Conservation (phyloP, 2,797 vertebrate species). For the Pangasius macronema region DNA sequence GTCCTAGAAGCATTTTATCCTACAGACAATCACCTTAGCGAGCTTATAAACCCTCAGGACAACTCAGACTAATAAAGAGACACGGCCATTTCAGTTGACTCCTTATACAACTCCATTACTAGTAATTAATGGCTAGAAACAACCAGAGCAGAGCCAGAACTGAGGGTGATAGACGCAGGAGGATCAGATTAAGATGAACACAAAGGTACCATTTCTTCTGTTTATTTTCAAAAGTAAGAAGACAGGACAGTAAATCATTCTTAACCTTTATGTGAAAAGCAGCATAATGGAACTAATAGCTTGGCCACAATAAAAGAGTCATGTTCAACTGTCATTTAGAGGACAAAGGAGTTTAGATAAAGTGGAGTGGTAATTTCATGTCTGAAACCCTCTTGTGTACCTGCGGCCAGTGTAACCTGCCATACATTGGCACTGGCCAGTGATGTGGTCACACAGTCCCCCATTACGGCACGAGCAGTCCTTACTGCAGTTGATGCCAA, state of each 20-base stretch:
- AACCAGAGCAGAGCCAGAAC: conserved; percentile 61
- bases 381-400: conserved; percentile 66
- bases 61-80: conserved; percentile 71
- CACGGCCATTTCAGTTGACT: conserved; percentile 73
- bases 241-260: background rate
- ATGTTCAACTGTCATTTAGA: background rate
- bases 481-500: conserved; percentile 94
- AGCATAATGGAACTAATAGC: conserved; percentile 14
- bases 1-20: conserved; percentile 75
- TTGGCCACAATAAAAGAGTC: background rate
- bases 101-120: conserved; percentile 78
- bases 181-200: conserved; percentile 61
- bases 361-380: conserved; percentile 5
- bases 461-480: conserved; percentile 95
- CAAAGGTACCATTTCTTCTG: conserved; percentile 34
- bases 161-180: conserved; percentile 70
- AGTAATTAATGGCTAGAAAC: conserved; percentile 78
- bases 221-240: conserved; percentile 2
- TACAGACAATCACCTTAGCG: conserved; percentile 73
- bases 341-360: conserved; percentile 12
- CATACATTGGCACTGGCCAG: conserved; percentile 89
- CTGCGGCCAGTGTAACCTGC: conserved; percentile 94
- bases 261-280: conserved; percentile 8
- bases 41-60: conserved; percentile 74
- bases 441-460: conserved; percentile 91